A percentile compares a stretch with the other conserved stretches of the same genome.
Evolutionary conservation across 2,797 vertebrate species (phyloP).

Genomic region (Acridotheres tristis): DNA sequence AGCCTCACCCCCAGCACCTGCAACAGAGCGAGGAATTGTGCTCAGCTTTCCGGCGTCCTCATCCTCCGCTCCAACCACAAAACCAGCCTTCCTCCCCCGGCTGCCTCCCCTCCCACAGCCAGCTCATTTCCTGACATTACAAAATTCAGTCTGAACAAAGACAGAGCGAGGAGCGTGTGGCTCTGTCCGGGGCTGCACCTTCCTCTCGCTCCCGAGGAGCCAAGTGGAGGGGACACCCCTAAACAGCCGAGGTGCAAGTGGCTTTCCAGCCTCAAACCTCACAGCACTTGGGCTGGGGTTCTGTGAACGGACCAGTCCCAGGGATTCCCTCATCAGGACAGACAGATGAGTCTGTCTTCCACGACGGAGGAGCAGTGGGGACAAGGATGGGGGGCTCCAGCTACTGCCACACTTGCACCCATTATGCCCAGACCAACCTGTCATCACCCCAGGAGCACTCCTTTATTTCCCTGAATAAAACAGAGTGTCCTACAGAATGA

Average conservation of each 20-base stretch:
- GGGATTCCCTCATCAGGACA: neutral
- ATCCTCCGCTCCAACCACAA: slow-evolving; percentile 24
- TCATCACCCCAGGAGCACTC: fast-evolving
- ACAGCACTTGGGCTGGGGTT: fast-evolving
- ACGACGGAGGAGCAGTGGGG: fast-evolving
- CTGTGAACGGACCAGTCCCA: fast-evolving
- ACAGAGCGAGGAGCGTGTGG: neutral
- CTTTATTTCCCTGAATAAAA: neutral
- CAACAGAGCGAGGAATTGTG: slow-evolving; percentile 14
- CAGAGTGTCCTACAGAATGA: neutral
- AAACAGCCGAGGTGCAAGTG: fast-evolving
- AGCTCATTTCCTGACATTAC: slow-evolving; percentile 59
- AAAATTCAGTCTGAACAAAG: slow-evolving; percentile 15
- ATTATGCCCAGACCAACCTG: neutral
- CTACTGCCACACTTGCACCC: neutral
- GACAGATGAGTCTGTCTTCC: neutral
- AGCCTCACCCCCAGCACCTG: neutral
- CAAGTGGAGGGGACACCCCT: fast-evolving
- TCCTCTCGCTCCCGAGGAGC: fast-evolving
- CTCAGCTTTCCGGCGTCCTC: slow-evolving; percentile 11
- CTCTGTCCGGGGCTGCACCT: neutral
- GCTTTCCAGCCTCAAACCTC: neutral
- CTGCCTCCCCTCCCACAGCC: slow-evolving; percentile 44
- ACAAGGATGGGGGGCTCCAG: neutral
- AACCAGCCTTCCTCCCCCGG: slow-evolving; percentile 35